Percentiles rank a stretch among this genome's conserved stretches.
These are phyloP conservation scores for Elegia similella DNA, from an alignment of 2,888 invertebrate species.

Conservation along the genomic window DNA sequence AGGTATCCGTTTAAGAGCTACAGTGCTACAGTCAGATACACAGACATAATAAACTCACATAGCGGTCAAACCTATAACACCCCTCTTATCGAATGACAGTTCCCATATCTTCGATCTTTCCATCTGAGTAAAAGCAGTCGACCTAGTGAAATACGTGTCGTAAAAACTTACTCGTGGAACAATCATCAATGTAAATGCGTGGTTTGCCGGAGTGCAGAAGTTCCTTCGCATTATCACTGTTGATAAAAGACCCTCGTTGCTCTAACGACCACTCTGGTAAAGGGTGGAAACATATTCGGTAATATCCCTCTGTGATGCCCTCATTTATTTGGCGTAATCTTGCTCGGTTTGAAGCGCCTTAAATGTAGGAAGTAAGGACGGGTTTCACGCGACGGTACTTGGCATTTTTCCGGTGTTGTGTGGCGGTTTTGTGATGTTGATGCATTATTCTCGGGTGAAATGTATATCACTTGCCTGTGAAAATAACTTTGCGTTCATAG, in stretches of 20 bases:
- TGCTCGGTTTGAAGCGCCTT: constrained; percentile 47
- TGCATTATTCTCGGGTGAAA: constrained; percentile 3
- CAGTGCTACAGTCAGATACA: too few relatives aligned
- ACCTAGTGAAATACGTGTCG: neutral
- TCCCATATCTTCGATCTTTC: neutral
- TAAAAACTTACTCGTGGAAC: constrained; percentile 14
- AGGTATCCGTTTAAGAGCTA: too few relatives aligned
- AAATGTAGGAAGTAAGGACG: constrained; percentile 16
- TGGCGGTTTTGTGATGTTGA: constrained; percentile 1
- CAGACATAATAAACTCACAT: too few relatives aligned
- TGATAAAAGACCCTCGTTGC: constrained; percentile 52
- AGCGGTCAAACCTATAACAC: too few relatives aligned
- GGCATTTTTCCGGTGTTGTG: constrained; percentile 10
- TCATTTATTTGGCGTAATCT: constrained; percentile 58
- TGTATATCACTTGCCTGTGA: neutral
- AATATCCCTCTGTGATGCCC: constrained; percentile 48
- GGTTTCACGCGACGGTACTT: neutral
- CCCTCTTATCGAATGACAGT: too few relatives aligned
- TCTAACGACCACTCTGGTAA: constrained; percentile 44
- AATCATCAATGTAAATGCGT: constrained; percentile 20
- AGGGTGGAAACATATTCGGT: constrained; percentile 52
- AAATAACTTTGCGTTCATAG: neutral
- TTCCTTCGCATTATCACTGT: constrained; percentile 42
- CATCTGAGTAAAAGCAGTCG: constrained; percentile 5
- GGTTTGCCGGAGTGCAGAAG: constrained; percentile 36